A percentile compares a stretch with the other conserved stretches of the same genome.
Evolutionary conservation across 2,888 invertebrate species (phyloP).

Genomic region (Entomobrya multifasciata): DNA sequence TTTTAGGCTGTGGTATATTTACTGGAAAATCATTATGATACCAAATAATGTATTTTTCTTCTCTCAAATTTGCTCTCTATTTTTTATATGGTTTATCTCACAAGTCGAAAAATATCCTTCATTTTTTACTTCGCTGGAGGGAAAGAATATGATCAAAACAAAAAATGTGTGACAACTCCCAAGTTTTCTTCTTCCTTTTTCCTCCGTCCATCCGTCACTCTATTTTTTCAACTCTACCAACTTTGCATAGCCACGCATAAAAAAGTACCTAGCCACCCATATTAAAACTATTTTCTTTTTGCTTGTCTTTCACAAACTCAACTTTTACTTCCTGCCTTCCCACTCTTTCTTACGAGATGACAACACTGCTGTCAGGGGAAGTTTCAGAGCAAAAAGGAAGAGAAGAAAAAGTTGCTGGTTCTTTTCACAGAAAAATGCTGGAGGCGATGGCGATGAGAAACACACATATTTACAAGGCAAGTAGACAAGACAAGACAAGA

Average conservation of each 20-base stretch:
- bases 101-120: not conserved
- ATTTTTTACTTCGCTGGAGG: not conserved
- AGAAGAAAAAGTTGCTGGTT: conserved; percentile 20
- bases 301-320: conserved; percentile 36
- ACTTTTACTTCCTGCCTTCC: conserved; percentile 33
- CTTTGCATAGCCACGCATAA: not conserved
- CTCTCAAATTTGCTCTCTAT: not conserved
- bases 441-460: conserved; percentile 14
- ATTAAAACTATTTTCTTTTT: not conserved
- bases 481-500: not conserved
- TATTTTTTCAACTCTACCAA: not conserved
- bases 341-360: not conserved
- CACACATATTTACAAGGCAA: too few species aligned
- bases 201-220: conserved; percentile 29
- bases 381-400: not conserved
- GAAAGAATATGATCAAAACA: not conserved
- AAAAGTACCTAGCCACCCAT: too few species aligned
- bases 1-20: conserved; percentile 47
- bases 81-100: too few species aligned
- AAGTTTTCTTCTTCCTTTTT: conserved; percentile 2
- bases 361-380: conserved; percentile 26
- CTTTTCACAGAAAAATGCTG: conserved; percentile 33
- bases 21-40: conserved; percentile 60
- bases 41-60: conserved; percentile 3
- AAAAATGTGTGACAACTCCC: conserved; percentile 26